Percentiles rank a stretch among this genome's conserved stretches.
Conservation (phyloP, 2,888 invertebrate species). For the Aspidiotus destructor region DNA sequence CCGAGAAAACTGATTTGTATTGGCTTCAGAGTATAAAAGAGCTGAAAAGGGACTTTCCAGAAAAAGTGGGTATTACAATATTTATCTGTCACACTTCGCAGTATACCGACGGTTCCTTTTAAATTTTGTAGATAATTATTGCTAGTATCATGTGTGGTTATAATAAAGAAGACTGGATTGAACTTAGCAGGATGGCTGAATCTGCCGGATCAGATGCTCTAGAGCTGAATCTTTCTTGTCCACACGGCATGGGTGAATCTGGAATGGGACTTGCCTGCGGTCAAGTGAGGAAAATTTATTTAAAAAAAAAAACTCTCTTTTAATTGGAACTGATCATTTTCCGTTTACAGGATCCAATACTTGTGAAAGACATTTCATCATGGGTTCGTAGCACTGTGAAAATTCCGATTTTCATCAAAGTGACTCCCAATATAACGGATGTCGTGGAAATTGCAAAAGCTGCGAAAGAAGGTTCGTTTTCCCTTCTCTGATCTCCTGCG, state of each 20-base stretch:
- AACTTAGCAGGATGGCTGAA: conserved; percentile 66
- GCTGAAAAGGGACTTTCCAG: conserved; percentile 83
- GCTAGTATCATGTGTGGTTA: conserved; percentile 93
- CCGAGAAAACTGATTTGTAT: conserved; percentile 88
- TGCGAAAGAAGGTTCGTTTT: conserved; percentile 63
- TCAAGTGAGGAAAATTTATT: conserved; percentile 52
- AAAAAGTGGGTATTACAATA: conserved; percentile 51
- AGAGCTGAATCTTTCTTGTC: conserved; percentile 93
- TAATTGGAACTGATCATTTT: neutral
- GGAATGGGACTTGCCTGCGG: conserved; percentile 99
- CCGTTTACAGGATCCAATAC: conserved; percentile 59
- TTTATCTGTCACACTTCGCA: no score
- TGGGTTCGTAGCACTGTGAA: conserved; percentile 82
- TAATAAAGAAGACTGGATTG: conserved; percentile 77
- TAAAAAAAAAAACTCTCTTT: neutral
- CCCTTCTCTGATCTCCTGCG: neutral
- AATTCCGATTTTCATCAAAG: conserved; percentile 93
- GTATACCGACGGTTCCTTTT: no score
- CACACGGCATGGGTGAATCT: conserved; percentile 96
- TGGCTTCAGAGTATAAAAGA: conserved; percentile 85
- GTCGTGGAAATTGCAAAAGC: conserved; percentile 81
- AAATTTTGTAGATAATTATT: conserved; percentile 59
- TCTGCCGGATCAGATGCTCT: conserved; percentile 84
- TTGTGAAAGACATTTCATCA: conserved; percentile 77
- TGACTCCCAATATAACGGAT: conserved; percentile 96